phyloP scores from a whole-genome alignment of 2,888 invertebrate genomes.

The Mellilla xanthometata region DNA sequence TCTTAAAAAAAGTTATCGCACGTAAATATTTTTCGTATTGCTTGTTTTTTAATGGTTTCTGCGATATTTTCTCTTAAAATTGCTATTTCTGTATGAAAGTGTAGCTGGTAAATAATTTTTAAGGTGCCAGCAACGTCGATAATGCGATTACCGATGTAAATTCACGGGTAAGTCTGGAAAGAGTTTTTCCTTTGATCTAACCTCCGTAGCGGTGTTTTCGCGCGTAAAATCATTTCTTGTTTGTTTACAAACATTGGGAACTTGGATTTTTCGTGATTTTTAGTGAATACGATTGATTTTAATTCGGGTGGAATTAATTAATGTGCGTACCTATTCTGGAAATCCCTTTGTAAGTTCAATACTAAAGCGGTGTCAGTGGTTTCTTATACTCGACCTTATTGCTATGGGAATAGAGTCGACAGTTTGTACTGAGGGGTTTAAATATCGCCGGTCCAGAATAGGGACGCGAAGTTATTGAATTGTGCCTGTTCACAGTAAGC shows the following conservation, averaged over 20 bases:
- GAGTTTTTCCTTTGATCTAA: conserved; percentile 37
- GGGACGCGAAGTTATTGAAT: conserved; percentile 55
- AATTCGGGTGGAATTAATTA: conserved; percentile 49
- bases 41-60: conserved; percentile 20
- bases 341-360: conserved; percentile 43
- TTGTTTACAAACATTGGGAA: conserved; percentile 37
- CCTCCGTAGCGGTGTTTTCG: conserved; percentile 48
- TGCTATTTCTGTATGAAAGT: conserved; percentile 23
- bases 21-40: conserved; percentile 25
- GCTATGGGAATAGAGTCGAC: conserved; percentile 39
- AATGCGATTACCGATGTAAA: conserved; percentile 15
- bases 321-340: conserved; percentile 56
- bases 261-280: conserved; percentile 11
- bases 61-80: conserved; percentile 3
- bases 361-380: conserved; percentile 34
- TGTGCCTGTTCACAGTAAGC: conserved; percentile 38
- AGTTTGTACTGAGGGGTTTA: conserved; percentile 32
- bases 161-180: conserved; percentile 36
- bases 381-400: conserved; percentile 50
- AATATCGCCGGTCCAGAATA: conserved; percentile 54
- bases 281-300: conserved; percentile 34
- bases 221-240: conserved; percentile 43
- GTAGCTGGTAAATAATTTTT: conserved; percentile 3
- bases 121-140: not conserved
- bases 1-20: conserved; percentile 20